A percentile compares a stretch with the other conserved stretches of the same genome.
These are phyloP conservation scores for Leptarthrus brevirostris DNA, from an alignment of 2,888 invertebrate genomes.

Conservation along the genomic window DNA sequence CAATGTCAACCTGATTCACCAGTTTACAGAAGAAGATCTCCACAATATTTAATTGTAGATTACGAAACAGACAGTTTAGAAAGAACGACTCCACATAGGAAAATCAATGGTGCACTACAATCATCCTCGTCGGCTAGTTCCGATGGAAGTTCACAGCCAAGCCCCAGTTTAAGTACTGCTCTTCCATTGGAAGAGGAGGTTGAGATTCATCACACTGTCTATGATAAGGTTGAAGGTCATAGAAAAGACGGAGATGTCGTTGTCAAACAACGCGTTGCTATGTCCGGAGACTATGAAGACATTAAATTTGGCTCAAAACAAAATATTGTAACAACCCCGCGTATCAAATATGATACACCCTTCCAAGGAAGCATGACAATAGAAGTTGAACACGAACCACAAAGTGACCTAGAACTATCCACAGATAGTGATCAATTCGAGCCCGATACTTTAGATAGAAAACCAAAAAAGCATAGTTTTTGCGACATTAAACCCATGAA, in stretches of 20 bases:
- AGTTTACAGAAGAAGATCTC: slow-evolving; percentile 64
- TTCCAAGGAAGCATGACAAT: slow-evolving; percentile 80
- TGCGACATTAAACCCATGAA: slow-evolving; percentile 63
- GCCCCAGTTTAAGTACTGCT: slow-evolving; percentile 79
- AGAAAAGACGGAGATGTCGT: slow-evolving; percentile 62
- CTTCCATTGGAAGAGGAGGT: slow-evolving; percentile 84
- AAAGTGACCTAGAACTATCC: slow-evolving; percentile 77
- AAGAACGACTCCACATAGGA: slow-evolving; percentile 69
- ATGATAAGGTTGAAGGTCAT: slow-evolving; percentile 67
- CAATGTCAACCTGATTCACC: slow-evolving; percentile 67
- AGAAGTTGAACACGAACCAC: slow-evolving; percentile 84
- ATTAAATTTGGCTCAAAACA: slow-evolving; percentile 53
- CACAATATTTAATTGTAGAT: slow-evolving; percentile 70
- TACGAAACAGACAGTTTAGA: slow-evolving; percentile 82
- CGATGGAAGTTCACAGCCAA: slow-evolving; percentile 77
- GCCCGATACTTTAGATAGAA: slow-evolving; percentile 86
- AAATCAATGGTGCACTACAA: slow-evolving; percentile 66
- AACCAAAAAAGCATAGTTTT: slow-evolving; percentile 73
- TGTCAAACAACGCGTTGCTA: slow-evolving; percentile 60
- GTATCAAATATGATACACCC: slow-evolving; percentile 74
- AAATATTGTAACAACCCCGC: slow-evolving; percentile 65
- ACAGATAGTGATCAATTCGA: slow-evolving; percentile 81
- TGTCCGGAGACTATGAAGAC: slow-evolving; percentile 55
- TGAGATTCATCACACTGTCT: slow-evolving; percentile 81
- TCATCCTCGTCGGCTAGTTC: slow-evolving; percentile 71